A percentile compares a stretch with the other conserved stretches of the same genome.
phyloP scores from a whole-genome alignment of 2,888 invertebrate genomes.

The Anaspis maculata region DNA sequence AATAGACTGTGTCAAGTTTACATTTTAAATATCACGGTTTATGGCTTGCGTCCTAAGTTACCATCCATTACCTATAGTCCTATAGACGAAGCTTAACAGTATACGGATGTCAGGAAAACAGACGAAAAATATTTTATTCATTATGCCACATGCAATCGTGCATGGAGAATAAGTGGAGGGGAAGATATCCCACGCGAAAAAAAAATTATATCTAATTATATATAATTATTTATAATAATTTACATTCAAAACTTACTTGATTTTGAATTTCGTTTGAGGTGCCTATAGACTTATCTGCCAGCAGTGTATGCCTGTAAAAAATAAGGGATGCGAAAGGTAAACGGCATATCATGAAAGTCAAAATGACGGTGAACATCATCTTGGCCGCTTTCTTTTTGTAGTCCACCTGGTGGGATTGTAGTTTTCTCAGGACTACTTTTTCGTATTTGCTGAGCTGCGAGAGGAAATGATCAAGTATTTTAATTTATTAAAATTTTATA shows the following conservation, averaged over 20 bases:
- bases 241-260: constrained; percentile 20
- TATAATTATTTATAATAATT: too few species aligned
- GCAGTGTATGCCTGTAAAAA: constrained; percentile 51
- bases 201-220: too few species aligned
- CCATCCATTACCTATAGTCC: too few species aligned
- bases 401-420: constrained; percentile 53
- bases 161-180: too few species aligned
- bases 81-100: too few species aligned
- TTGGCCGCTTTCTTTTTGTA: constrained; percentile 62
- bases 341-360: constrained; percentile 60
- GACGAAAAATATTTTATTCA: too few species aligned
- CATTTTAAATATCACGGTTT: too few species aligned
- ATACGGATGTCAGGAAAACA: too few species aligned
- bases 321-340: constrained; percentile 66
- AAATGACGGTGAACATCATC: constrained; percentile 60
- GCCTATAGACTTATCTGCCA: constrained; percentile 33
- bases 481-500: background rate
- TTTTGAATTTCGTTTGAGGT: background rate
- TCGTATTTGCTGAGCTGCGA: constrained; percentile 57
- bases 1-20: too few species aligned
- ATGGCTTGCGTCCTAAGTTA: too few species aligned
- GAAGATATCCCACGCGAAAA: too few species aligned
- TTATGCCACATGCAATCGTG: too few species aligned
- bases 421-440: constrained; percentile 49
- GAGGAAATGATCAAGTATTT: constrained; percentile 27